These are phyloP conservation scores for Probosciger aterrimus DNA, from an alignment of 2,113 vertebrate genomes.

Conservation along the genomic window DNA sequence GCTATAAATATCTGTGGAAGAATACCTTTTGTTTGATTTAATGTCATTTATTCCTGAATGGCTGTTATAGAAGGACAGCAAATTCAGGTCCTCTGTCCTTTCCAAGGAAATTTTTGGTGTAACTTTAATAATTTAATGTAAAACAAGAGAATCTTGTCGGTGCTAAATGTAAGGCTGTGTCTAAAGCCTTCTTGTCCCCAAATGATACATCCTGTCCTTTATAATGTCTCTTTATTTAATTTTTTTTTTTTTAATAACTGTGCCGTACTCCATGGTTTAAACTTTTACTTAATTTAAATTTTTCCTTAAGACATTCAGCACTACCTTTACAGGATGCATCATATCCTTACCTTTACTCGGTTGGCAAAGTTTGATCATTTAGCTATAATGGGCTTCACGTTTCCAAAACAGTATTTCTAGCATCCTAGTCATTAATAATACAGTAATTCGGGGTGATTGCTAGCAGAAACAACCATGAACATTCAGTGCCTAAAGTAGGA, in stretches of 20 bases:
- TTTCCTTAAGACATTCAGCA: neutral
- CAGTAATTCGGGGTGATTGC: neutral
- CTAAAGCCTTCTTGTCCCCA: neutral
- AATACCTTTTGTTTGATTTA: neutral
- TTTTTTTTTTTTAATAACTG: neutral
- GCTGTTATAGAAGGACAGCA: neutral
- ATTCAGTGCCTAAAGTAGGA: neutral
- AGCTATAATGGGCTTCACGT: neutral
- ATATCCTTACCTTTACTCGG: fast-evolving
- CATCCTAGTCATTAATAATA: neutral
- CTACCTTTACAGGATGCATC: neutral
- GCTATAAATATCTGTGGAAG: neutral
- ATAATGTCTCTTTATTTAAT: too few species aligned
- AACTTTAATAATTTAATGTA: neutral
- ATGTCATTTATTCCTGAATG: neutral
- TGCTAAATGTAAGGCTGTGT: neutral
- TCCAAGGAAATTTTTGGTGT: neutral
- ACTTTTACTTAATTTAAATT: neutral
- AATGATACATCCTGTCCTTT: too few species aligned
- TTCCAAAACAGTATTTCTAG: neutral
- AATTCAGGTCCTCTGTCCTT: neutral
- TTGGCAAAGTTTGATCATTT: neutral
- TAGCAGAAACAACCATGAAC: neutral
- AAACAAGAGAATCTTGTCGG: neutral
- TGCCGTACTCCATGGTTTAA: fast-evolving